phyloP scores from a whole-genome alignment of 1,140 invertebrate genomes.

The Solenopsis invicta region DNA sequence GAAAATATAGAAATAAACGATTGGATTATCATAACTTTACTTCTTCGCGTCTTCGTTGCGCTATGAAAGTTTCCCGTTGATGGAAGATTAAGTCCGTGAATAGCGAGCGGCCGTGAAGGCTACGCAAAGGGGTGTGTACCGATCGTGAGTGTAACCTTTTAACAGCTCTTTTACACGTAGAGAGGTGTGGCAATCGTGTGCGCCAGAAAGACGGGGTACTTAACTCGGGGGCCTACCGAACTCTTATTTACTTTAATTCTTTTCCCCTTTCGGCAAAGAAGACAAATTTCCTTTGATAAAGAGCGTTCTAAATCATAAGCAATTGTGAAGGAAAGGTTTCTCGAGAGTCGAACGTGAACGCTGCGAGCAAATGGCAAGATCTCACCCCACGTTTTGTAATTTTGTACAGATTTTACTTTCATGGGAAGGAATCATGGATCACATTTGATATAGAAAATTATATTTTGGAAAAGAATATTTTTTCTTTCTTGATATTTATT shows the following conservation, averaged over 20 bases:
- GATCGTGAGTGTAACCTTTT: constrained; percentile 59
- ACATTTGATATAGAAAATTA: neutral
- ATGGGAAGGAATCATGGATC: neutral
- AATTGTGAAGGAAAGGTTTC: neutral
- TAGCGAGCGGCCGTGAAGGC: constrained; percentile 38
- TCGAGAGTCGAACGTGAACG: neutral
- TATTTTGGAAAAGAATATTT: neutral
- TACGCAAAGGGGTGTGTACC: constrained; percentile 51
- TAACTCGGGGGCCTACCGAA: neutral
- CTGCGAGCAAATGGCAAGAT: neutral
- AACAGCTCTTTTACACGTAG: neutral
- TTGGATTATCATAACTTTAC: neutral
- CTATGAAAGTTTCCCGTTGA: constrained; percentile 2
- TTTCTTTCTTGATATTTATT: neutral
- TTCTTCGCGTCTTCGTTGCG: neutral
- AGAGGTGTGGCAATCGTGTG: constrained; percentile 35
- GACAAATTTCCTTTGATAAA: neutral
- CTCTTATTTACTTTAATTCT: neutral
- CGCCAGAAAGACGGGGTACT: constrained; percentile 6
- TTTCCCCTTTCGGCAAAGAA: neutral
- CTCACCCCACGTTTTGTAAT: neutral
- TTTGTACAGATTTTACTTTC: neutral
- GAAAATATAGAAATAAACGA: constrained; percentile 6
- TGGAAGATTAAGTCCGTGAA: constrained; percentile 35
- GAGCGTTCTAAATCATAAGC: neutral